Evolutionary conservation across 2,888 invertebrate genomes (phyloP), one percentile per base, ranked within the genome.

Genomic region (Drosophila greeni): DNA sequence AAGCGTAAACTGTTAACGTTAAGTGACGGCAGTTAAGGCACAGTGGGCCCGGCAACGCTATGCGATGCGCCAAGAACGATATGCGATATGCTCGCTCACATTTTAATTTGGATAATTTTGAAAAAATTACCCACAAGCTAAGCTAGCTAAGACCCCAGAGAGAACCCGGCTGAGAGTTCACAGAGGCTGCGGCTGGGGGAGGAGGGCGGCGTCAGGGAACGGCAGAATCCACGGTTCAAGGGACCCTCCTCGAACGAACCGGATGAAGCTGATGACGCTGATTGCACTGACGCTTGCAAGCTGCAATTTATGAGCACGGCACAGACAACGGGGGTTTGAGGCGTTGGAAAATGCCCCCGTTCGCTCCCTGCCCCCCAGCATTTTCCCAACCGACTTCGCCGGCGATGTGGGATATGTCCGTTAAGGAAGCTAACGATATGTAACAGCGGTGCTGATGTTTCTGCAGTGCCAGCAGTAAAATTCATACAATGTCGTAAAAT

Each of bases 401-500:
- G 54, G 77, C 75, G 76, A 79, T 79, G 82, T 82, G 80, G 75
- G 77, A 80, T 80, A 80, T 82, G 80, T 80, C 82, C 80, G 79
- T 80, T 80, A 80, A 80, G 80, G 82, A 82, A 82, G 80, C 80
- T 81, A 81, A 81, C 80, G 82, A 82, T 80, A 81, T 79, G 79
- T 76, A 81, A 73, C 76, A 75, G 73, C 78, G 73, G 75, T 74
- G 74, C 75, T 80, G 75, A 80, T 75, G 74, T 79, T 79, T 83
- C 78, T 81, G 84, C 84, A 77, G 85, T 79, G 84, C 82, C 83
- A 80, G 85, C 85, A 81, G 83, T 85, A 86, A 85, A 85, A 84
- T 85, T 85, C 85, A 85, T 84, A 85, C 86, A 85, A 86, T 85
- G 86, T 85, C 86, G 86, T 85, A 82, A 85, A 85, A 85, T 85